Evolutionary conservation across 1,140 invertebrate genomes (phyloP).

Genomic region (Bilobella aurantiaca): DNA sequence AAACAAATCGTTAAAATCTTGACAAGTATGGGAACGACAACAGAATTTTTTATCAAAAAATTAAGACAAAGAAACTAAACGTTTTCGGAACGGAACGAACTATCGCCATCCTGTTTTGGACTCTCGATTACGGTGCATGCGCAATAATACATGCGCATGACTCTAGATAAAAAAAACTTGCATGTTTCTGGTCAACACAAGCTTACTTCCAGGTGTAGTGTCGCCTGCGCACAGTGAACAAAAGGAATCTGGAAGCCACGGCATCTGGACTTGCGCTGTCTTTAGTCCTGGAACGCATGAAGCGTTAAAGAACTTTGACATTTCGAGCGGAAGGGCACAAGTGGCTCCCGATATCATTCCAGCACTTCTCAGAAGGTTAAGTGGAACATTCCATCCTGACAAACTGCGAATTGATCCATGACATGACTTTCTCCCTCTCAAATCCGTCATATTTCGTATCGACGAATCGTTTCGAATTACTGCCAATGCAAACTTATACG

Average conservation of each 20-base stretch:
- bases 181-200: too few relatives aligned
- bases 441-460: slow-evolving; percentile 39
- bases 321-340: slow-evolving; percentile 42
- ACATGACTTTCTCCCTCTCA: slow-evolving; percentile 50
- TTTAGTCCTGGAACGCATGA: slow-evolving; percentile 42
- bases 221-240: slow-evolving; percentile 20
- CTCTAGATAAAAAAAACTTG: too few relatives aligned
- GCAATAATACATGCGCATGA: too few relatives aligned
- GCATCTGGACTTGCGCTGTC: slow-evolving; percentile 22
- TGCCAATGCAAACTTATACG: slow-evolving; percentile 49
- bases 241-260: slow-evolving; percentile 20
- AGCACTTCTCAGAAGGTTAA: slow-evolving; percentile 42
- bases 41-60: too few relatives aligned
- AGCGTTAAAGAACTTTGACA: slow-evolving; percentile 45
- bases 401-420: slow-evolving; percentile 35
- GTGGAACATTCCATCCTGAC: slow-evolving; percentile 45
- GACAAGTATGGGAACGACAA: too few relatives aligned
- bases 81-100: too few relatives aligned
- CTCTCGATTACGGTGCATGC: too few relatives aligned
- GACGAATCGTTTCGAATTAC: slow-evolving; percentile 46
- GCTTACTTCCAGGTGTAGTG: neutral
- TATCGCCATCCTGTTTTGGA: too few relatives aligned
- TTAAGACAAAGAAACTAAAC: too few relatives aligned
- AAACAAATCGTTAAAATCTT: neutral
- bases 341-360: slow-evolving; percentile 40